Conservation (phyloP, 1,140 invertebrate species). For the Drosophila fuyamai region DNA sequence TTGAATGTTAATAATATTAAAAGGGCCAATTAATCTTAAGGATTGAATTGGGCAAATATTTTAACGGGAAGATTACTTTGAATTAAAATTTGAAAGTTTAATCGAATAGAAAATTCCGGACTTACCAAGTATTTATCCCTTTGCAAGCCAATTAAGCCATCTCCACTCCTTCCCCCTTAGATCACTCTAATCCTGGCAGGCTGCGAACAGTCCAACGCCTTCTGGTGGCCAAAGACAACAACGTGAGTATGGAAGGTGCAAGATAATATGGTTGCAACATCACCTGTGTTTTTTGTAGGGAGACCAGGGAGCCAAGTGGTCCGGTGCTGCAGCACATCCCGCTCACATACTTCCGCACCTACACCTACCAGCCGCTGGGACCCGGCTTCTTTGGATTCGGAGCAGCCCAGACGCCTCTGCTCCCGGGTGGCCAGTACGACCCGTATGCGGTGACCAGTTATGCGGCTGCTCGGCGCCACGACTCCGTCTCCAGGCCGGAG, state of each 20-base stretch:
- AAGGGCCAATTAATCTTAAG: too few species aligned
- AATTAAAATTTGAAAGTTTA: too few species aligned
- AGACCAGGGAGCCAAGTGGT: conserved; percentile 43
- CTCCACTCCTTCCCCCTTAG: conserved; percentile 10
- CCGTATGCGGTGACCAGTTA: conserved; percentile 70
- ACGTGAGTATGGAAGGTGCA: conserved; percentile 51
- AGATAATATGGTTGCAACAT: not conserved
- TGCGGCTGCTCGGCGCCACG: conserved; percentile 64
- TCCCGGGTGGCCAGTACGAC: conserved; percentile 55
- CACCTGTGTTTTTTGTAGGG: conserved; percentile 23
- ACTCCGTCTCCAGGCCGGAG: conserved; percentile 31
- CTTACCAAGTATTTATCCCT: not conserved
- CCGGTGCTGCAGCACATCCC: conserved; percentile 75
- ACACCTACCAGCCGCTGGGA: conserved; percentile 73
- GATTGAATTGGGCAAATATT: too few species aligned
- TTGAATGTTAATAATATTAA: too few species aligned
- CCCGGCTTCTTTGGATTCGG: conserved; percentile 63
- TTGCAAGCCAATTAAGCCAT: not conserved
- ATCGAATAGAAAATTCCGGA: not conserved
- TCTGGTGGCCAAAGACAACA: conserved; percentile 73
- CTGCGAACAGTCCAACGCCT: conserved; percentile 32
- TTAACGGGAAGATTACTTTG: too few species aligned
- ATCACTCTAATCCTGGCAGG: conserved; percentile 18
- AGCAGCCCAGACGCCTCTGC: conserved; percentile 63
- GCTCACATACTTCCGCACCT: conserved; percentile 80